Percentiles rank a stretch among this genome's conserved stretches.
phyloP scores from a whole-genome alignment of 1,140 invertebrate species.

The Drosophila bocqueti region DNA sequence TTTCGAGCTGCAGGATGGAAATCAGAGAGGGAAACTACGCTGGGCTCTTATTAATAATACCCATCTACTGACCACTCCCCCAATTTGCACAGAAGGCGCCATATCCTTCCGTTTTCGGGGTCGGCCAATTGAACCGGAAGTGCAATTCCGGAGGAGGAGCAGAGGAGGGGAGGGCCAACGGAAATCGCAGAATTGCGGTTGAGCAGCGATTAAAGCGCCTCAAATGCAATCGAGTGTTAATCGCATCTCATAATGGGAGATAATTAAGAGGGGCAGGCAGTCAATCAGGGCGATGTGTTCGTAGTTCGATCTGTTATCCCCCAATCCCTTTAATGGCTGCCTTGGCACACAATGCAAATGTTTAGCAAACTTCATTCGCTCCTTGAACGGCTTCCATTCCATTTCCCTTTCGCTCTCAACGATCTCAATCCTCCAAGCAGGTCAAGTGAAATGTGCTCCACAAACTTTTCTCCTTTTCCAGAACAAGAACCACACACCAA shows the following conservation, averaged over 20 bases:
- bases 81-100: conserved; percentile 28
- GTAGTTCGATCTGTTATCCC: conserved; percentile 2
- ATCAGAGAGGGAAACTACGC: background rate
- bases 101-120: conserved; percentile 42
- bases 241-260: conserved; percentile 26
- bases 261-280: conserved; percentile 29
- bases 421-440: conserved; percentile 41
- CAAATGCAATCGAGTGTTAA: conserved; percentile 37
- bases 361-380: conserved; percentile 15
- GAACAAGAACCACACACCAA: conserved; percentile 15
- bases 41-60: conserved; percentile 32
- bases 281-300: conserved; percentile 7
- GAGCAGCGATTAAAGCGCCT: conserved; percentile 45
- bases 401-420: conserved; percentile 39
- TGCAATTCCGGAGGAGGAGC: background rate
- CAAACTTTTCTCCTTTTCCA: conserved; percentile 46
- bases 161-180: no score
- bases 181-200: conserved; percentile 33
- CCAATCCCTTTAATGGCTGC: background rate
- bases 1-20: background rate
- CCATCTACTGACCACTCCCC: conserved; percentile 9
- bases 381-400: conserved; percentile 25
- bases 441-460: conserved; percentile 66
- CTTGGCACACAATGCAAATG: conserved; percentile 55
- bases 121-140: conserved; percentile 41